Percentiles rank a stretch among this genome's conserved stretches.
Conservation (phyloP, 1,140 invertebrate species). For the Drosophila obscura region DNA sequence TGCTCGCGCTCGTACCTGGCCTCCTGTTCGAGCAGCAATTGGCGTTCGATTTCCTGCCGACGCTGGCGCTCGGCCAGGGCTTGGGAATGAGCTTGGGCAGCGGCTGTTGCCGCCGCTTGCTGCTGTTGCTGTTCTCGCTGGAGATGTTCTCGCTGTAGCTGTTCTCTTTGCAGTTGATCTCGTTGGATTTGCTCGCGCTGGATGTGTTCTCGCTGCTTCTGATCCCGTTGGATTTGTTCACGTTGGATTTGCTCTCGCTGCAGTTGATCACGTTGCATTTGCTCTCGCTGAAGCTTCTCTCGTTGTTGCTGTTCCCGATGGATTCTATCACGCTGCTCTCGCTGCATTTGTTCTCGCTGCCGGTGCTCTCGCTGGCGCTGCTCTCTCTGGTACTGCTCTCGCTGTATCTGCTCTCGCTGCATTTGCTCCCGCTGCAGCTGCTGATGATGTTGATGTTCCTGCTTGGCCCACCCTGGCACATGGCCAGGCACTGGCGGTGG, state of each 20-base stretch:
- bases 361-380: constrained; percentile 32
- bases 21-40: constrained; percentile 61
- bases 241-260: constrained; percentile 25
- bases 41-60: constrained; percentile 66
- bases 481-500: constrained; percentile 63
- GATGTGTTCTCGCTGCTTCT: constrained; percentile 21
- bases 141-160: constrained; percentile 30
- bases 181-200: constrained; percentile 37
- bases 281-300: constrained; percentile 14
- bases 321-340: constrained; percentile 19
- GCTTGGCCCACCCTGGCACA: constrained; percentile 84
- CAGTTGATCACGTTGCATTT: constrained; percentile 21
- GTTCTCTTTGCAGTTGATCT: constrained; percentile 32
- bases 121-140: constrained; percentile 50
- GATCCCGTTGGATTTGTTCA: constrained; percentile 22
- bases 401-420: constrained; percentile 44
- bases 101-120: constrained; percentile 69
- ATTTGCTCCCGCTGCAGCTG: constrained; percentile 40
- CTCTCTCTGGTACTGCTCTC: constrained; percentile 40
- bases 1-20: constrained; percentile 69
- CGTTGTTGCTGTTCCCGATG: constrained; percentile 25
- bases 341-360: constrained; percentile 16
- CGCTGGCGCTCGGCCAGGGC: constrained; percentile 61
- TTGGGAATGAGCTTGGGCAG: constrained; percentile 53
- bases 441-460: constrained; percentile 59